Percentiles rank a stretch among this genome's conserved stretches.
Conservation (phyloP, 2,113 vertebrate species). For the Corythornis madagascariensis region DNA sequence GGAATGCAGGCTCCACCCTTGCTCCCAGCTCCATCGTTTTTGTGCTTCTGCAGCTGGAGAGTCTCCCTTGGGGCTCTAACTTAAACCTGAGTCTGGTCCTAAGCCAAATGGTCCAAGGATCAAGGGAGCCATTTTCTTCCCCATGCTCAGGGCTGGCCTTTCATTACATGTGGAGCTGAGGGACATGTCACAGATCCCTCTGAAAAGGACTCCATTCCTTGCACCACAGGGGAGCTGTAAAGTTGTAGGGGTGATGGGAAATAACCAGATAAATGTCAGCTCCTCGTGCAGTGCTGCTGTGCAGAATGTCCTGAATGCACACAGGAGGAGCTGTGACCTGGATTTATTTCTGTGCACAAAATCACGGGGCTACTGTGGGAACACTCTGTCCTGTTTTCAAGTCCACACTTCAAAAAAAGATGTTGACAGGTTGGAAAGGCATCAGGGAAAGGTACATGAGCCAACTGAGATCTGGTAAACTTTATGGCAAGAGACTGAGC, state of each 20-base stretch:
- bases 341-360: neutral
- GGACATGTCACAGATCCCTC: neutral
- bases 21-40: conserved; percentile 65
- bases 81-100: conserved; percentile 39
- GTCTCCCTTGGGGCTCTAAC: conserved; percentile 61
- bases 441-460: conserved; percentile 3
- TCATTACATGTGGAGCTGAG: neutral
- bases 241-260: neutral
- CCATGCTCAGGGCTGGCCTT: neutral
- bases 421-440: conserved; percentile 12
- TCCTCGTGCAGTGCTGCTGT: neutral
- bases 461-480: neutral
- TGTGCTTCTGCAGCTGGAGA: conserved; percentile 64
- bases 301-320: neutral
- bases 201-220: neutral
- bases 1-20: conserved; percentile 68
- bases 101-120: conserved; percentile 64
- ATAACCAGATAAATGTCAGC: neutral
- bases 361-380: neutral
- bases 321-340: neutral
- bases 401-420: neutral
- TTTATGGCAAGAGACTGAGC: neutral
- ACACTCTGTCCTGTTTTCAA: neutral
- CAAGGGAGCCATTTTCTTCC: conserved; percentile 43
- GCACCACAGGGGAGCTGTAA: neutral